Evolutionary conservation across 1,140 invertebrate genomes (phyloP), one percentile per base, ranked within the genome.

Genomic region (Eciton burchellii): DNA sequence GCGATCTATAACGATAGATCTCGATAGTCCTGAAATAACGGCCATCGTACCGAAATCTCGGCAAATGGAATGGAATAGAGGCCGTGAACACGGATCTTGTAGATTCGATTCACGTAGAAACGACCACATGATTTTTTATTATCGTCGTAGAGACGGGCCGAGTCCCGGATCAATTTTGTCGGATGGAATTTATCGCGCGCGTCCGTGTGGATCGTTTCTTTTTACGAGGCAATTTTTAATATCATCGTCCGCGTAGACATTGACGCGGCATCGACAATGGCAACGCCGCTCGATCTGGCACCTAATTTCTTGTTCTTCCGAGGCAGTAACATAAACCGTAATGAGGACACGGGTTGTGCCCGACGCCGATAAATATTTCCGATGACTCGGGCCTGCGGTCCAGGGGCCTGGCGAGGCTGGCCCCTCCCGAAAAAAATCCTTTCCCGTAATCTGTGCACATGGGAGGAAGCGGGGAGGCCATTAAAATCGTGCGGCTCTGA

Each of bases 401-500:
- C 24, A 29, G 47, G 24, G 43, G 41, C 24, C n/a, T 24, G n/a
- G 29, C 6, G 12, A 35, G 2, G 6, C 35, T 3, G 35, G 35
- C 35, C 35, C 35, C n/a, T 81, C 70, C 16, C 47, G 24, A 19
- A 12, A 12, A 73, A 63, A 72, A 14, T 41, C 60, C 70, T 83
- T 79, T 87, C 68, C 54, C 84, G 72, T 87, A 87, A 87, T 87
- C 85, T 87, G 81, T 65, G 68, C 56, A 81, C 14, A 47, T 45
- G 19, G 26, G n/a, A 65, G 21, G 16, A 52, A 35, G 35, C 2
- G 66, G 54, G 35, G 60, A 35, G 54, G 49, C 47, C 73, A 83
- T 87, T 86, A 87, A 87, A 86, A n/a, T 24, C 62, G 57, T 45
- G 21, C 54, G 72, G 24, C 52, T 60, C 60, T 63, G 35, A 83